Base-by-base conservation (phyloP, 2,797 vertebrate species). In the Dicrostonyx torquatus region DNA sequence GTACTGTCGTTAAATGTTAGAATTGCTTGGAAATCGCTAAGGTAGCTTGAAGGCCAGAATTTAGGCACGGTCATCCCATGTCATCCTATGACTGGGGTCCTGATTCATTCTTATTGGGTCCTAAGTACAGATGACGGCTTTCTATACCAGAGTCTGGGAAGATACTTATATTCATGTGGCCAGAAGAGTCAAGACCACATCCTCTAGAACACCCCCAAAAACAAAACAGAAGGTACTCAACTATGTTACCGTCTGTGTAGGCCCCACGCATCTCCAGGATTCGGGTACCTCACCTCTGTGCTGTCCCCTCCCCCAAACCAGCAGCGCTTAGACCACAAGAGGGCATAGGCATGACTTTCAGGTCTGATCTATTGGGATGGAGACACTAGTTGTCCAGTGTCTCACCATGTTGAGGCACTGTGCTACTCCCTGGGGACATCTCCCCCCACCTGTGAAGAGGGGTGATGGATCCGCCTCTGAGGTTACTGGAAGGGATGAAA, bases 1-100 rank as follows among this genome's bases (percentile, higher is more conserved):
- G 85, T 17, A 53, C 79, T 58, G 97, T 96, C 91, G 88, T 48
- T 92, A 83, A 89, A 94, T 12, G 40, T n/a, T 72, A 91, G n/a
- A 93, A 37, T 80, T 84, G 90, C 92, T 94, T 87, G 79, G 70
- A 66, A 86, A 91, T 37, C 75, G 75, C 48, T 55, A 20, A 89
- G 90, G 76, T 78, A 78, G 87, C 72, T 37, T 60, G 50, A 92
- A 93, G 77, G 58, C 72, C 90, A 93, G 76, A 11, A 82, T 87
- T 43, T 31, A 73, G 2, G 3, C 62, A 20, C 20, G 45, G 40
- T 14, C 37, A 17, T n/a, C 12, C 66, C 37, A n/a, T 31, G 95
- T 48, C 37, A 6, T 92, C 68, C 43, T 15, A 73, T 75, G 89
- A 12, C 18, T 5, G 9, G 20, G 66, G 84, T 79, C 17, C 17